Conservation (phyloP, 2,113 vertebrate genomes). For the Cryptoleucopteryx plumbea region DNA sequence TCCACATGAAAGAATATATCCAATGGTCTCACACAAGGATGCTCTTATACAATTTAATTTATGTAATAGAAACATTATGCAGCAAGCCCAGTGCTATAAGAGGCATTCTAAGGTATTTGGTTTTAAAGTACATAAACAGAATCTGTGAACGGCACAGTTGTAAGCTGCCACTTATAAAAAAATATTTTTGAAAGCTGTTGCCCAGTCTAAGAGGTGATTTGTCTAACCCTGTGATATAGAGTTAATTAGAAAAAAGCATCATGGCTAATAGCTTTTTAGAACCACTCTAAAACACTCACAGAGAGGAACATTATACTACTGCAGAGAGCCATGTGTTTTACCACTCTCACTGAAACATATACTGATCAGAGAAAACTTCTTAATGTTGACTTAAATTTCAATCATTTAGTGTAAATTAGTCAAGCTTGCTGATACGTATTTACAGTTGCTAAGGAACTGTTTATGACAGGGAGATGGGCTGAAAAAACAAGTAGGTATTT, state of each 20-base stretch:
- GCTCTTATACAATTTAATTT: neutral
- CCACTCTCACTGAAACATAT: neutral
- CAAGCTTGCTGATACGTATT: neutral
- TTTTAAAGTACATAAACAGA: constrained; percentile 26
- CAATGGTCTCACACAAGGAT: neutral
- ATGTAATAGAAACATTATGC: neutral
- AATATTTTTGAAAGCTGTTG: constrained; percentile 47
- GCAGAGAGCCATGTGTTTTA: constrained; percentile 45
- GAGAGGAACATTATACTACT: constrained; percentile 42
- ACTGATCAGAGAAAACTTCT: constrained; percentile 42
- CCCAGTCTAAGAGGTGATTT: constrained; percentile 32
- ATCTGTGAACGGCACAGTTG: constrained; percentile 39
- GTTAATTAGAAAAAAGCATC: constrained; percentile 61
- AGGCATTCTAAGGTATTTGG: constrained; percentile 12
- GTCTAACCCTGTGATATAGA: constrained; percentile 41
- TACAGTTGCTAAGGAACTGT: neutral
- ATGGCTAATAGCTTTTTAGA: constrained; percentile 61
- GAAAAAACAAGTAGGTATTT: neutral
- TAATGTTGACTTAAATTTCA: neutral
- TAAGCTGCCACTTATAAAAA: constrained; percentile 54
- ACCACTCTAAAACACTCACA: constrained; percentile 41
- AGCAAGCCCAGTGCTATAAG: neutral
- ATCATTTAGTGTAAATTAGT: neutral
- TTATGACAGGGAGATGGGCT: neutral
- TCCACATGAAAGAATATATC: neutral